Percentiles rank a stretch among this genome's conserved stretches.
Conservation (phyloP, 2,888 invertebrate genomes). For the Diaperis boleti region DNA sequence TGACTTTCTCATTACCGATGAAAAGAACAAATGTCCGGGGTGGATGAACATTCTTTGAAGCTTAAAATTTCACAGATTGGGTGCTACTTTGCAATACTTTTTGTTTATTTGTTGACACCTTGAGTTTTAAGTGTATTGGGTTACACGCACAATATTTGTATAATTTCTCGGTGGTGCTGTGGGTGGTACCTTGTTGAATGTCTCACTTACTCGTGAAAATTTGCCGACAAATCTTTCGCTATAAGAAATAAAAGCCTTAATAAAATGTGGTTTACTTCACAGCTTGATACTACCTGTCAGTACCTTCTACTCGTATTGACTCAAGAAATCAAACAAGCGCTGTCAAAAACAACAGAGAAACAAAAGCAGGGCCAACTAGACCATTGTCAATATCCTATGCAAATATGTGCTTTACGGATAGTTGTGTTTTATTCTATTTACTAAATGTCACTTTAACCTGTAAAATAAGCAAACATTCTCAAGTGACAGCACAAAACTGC, state of each 20-base stretch:
- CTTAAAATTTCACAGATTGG: neutral
- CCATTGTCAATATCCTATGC: conserved; percentile 64
- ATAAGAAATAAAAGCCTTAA: neutral
- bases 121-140: neutral
- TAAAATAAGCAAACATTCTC: conserved; percentile 58
- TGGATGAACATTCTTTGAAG: too few relatives aligned
- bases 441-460: conserved; percentile 64
- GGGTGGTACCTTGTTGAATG: neutral
- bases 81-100: neutral
- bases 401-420: conserved; percentile 65
- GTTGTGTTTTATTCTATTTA: conserved; percentile 65
- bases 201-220: conserved; percentile 4
- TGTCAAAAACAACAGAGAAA: conserved; percentile 48
- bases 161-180: neutral
- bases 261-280: conserved; percentile 3
- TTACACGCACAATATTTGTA: neutral
- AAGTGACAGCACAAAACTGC: conserved; percentile 46
- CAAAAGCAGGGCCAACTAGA: conserved; percentile 58
- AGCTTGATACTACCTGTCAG: conserved; percentile 37
- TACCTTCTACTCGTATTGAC: conserved; percentile 29
- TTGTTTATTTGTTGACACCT: conserved; percentile 1
- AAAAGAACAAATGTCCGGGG: neutral
- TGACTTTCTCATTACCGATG: conserved; percentile 7
- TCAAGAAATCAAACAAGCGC: conserved; percentile 39
- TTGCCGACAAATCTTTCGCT: neutral